Evolutionary conservation across 2,113 vertebrate genomes (phyloP), one percentile per base, ranked within the genome.

Genomic region (Ploceus nigricollis): DNA sequence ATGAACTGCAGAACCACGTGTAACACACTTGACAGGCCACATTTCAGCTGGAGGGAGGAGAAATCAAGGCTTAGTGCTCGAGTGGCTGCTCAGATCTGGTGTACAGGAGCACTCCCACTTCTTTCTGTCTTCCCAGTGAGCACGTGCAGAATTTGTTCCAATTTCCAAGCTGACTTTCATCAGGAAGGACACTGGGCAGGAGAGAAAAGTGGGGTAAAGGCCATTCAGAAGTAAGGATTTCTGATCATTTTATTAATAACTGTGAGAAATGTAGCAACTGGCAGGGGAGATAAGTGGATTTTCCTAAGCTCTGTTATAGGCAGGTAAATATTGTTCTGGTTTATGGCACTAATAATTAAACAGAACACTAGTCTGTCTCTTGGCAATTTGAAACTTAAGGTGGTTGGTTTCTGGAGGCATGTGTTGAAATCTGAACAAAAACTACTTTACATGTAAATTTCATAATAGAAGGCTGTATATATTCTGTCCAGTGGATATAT

Each of bases 281-380:
- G 89, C 39, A 51, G 71, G 72, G 93, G 77, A 97, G 97, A 97
- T 97, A 98, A 97, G 75, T 96, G 57, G 69, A 87, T 97, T 97
- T 96, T 96, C 95, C 89, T 93, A 90, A 85, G 94, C 45, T 56
- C 70, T 97, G n/a, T 95, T 95, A 70, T 54, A 83, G 85, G 40
- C 92, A 94, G 91, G 97, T 97, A 98, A 98, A 98, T 96, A 98
- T 94, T 84, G 93, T 93, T 96, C 94, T 93, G 84, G 89, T 97
- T 97, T 96, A 96, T 95, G 95, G 93, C 82, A 96, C 97, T 96
- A 97, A 98, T 98, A 96, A 97, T 98, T 98, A 98, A 98, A 97
- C 97, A 98, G 96, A 85, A 61, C 51, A 65, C 60, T 69, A 48
- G 80, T 87, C 82, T 89, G 65, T 92, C 76, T 91, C 81, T 83